Evolutionary conservation across 2,888 invertebrate species (phyloP), one percentile per base, ranked within the genome.

Genomic region (Macrophya annulata): DNA sequence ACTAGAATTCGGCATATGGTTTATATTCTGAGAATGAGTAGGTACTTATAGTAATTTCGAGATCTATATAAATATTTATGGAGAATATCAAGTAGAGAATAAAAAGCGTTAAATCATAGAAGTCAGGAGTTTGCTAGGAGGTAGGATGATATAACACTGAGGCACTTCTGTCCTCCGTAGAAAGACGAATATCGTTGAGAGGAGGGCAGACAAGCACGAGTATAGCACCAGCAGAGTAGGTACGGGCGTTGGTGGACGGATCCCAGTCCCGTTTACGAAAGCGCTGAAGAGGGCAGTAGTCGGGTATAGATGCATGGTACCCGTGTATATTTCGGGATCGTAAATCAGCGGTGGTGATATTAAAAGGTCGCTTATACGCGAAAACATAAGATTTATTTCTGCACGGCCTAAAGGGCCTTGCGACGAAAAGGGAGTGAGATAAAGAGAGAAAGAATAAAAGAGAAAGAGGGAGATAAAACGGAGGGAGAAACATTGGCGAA

Each of bases 281-380:
- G 62, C 40, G 81, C 59, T 81, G 65, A 81, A 65, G 81, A 81
- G 65, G 65, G 81, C 48, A 83, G 65, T 71, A 40, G 83, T 3
- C 68, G 81, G 48, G 83, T 87, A 88, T 90, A 89, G 90, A 92
- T 90, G 91, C 92, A 90, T 89, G 92, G 92, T 89, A 51, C 68
- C 68, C 65, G 83, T 83, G 83, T 83, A 83, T 83, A 83, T 83
- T 90, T 90, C 90, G 88, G 88, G 90, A 89, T 91, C 91, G 92
- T 93, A 93, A 93, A 93, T 93, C 93, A 93, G 92, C 91, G 87
- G 87, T 89, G 92, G 92, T 93, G 93, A 93, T 93, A 93, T 93
- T 93, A 93, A 93, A 93, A 93, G 92, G 91, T 92, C 93, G 92
- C 92, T 92, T 93, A 93, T 93, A 93, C 91, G 91, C 91, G 92